Evolutionary conservation across 2,797 vertebrate species (phyloP).

Genomic region (Staurois parvus): DNA sequence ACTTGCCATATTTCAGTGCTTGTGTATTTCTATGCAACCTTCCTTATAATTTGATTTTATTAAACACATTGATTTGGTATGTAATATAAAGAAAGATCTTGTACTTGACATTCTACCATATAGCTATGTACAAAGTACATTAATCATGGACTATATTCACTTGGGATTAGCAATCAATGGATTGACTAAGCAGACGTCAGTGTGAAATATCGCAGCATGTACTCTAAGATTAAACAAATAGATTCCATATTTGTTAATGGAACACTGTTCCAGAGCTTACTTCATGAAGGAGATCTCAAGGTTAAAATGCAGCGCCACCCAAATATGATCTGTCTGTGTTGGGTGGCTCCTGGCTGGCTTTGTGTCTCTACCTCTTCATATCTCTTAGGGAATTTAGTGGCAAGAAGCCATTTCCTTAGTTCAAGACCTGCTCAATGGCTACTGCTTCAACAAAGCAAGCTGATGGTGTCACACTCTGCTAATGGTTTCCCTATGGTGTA

Average conservation of each 20-base stretch:
- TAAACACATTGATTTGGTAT: neutral
- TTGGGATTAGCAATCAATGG: constrained; percentile 1
- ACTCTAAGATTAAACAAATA: neutral
- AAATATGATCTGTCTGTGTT: neutral
- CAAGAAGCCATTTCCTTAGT: no score
- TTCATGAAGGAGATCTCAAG: neutral
- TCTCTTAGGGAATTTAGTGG: no score
- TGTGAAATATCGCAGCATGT: neutral
- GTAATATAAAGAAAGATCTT: neutral
- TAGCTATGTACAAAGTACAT: neutral
- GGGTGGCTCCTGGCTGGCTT: no score
- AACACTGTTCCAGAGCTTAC: neutral
- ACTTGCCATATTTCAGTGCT: neutral
- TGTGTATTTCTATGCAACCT: neutral
- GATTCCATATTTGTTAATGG: constrained; percentile 1
- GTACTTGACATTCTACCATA: neutral
- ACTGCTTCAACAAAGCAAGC: neutral
- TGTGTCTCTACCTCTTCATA: no score
- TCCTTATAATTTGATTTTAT: neutral
- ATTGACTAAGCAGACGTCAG: constrained; percentile 10
- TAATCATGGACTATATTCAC: neutral
- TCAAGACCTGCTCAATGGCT: neutral
- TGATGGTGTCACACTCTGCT: neutral
- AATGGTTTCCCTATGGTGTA: no score
- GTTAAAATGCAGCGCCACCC: neutral